phyloP scores from a whole-genome alignment of 1,140 invertebrate species.

The Glomeris maerens region DNA sequence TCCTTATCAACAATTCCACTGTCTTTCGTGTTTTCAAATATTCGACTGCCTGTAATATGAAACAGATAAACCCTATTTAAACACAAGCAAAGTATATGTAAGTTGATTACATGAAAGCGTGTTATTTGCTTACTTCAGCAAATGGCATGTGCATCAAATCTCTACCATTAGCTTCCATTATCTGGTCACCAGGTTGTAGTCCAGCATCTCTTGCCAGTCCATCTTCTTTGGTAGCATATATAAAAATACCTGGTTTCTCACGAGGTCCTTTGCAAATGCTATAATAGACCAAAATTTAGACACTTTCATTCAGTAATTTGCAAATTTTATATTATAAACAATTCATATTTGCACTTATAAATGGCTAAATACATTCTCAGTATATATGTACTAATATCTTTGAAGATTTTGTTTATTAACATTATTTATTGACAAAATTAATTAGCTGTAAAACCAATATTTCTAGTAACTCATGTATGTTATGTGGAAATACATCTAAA shows the following conservation, averaged over 20 bases:
- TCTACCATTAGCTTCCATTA: slow-evolving; percentile 74
- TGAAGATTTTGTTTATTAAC: no score
- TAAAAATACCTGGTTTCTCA: slow-evolving; percentile 71
- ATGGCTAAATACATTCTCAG: no score
- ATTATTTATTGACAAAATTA: no score
- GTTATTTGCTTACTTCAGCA: slow-evolving; percentile 44
- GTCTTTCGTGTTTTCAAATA: background rate
- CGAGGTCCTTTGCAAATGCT: slow-evolving; percentile 70
- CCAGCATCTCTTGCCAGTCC: slow-evolving; percentile 75
- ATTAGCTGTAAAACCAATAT: no score
- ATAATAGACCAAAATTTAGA: no score
- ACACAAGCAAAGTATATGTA: background rate
- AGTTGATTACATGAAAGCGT: background rate
- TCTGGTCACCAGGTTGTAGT: slow-evolving; percentile 78
- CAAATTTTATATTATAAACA: no score
- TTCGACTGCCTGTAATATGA: background rate
- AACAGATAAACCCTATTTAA: background rate
- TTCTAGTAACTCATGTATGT: no score
- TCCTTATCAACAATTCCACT: background rate
- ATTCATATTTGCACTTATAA: no score
- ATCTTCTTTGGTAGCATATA: slow-evolving; percentile 77
- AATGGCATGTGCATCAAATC: slow-evolving; percentile 60
- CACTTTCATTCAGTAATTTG: no score
- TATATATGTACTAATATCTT: no score
- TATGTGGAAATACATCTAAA: no score